These are phyloP conservation scores for Isoperla grammatica DNA, from an alignment of 2,888 invertebrate species.

Conservation along the genomic window DNA sequence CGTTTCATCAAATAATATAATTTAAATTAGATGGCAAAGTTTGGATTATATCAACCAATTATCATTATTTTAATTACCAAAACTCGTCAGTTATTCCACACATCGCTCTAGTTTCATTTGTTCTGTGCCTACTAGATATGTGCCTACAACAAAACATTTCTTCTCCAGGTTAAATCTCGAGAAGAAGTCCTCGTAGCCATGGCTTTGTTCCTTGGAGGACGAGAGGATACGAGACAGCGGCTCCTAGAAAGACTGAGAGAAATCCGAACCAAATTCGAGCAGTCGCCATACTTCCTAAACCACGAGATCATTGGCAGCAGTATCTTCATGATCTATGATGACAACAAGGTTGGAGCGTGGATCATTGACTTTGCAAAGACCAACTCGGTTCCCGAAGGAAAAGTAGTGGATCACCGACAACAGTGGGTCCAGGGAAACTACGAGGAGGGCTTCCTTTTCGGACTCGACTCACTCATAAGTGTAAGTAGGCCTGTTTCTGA, in stretches of 20 bases:
- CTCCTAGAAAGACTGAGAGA: constrained; percentile 68
- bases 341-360: constrained; percentile 85
- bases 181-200: constrained; percentile 69
- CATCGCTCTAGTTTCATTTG: no score
- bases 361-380: constrained; percentile 97
- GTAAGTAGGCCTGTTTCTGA: constrained; percentile 45
- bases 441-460: constrained; percentile 91
- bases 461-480: constrained; percentile 85
- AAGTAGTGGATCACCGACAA: constrained; percentile 68
- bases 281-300: constrained; percentile 74
- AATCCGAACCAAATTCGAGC: constrained; percentile 72
- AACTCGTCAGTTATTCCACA: no score
- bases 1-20: no score
- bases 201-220: constrained; percentile 63
- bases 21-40: no score
- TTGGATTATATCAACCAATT: no score
- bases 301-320: constrained; percentile 62
- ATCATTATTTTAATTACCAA: no score
- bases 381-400: constrained; percentile 62
- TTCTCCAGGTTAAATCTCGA: constrained; percentile 57
- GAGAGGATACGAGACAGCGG: constrained; percentile 59
- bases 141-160: no score
- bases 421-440: constrained; percentile 92
- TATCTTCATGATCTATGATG: constrained; percentile 82
- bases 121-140: no score